A percentile compares a stretch with the other conserved stretches of the same genome.
These are phyloP conservation scores for Caenorhabditis macrosperma DNA, from an alignment of 2,888 invertebrate species.

Conservation along the genomic window DNA sequence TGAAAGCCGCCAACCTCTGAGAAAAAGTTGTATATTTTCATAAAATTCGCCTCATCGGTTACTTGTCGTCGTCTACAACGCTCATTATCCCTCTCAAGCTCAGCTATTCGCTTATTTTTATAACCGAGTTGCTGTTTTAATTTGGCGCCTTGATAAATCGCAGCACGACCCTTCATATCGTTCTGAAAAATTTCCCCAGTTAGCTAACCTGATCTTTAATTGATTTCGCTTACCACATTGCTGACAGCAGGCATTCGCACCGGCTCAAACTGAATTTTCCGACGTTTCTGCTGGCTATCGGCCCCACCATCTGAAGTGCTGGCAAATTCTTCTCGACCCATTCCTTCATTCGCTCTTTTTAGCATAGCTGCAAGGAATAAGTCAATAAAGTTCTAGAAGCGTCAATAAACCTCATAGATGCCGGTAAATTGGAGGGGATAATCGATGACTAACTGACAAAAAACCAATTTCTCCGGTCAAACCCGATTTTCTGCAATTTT, in stretches of 20 bases:
- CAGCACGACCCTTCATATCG: conserved; percentile 68
- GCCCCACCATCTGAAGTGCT: conserved; percentile 4
- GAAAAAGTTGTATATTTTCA: conserved; percentile 91
- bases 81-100: conserved; percentile 91
- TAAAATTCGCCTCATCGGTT: conserved; percentile 95
- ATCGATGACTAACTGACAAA: too few species aligned
- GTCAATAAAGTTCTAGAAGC: neutral
- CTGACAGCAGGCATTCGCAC: conserved; percentile 73
- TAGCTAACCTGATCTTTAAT: neutral
- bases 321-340: conserved; percentile 22
- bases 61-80: conserved; percentile 94
- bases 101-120: conserved; percentile 90
- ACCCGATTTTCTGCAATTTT: neutral
- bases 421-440: neutral
- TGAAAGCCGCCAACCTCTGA: conserved; percentile 88
- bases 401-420: neutral
- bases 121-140: conserved; percentile 90
- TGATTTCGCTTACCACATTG: conserved; percentile 69
- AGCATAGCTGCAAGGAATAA: conserved; percentile 33
- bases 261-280: conserved; percentile 74
- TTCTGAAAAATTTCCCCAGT: conserved; percentile 64
- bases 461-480: neutral
- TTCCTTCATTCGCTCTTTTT: conserved; percentile 59
- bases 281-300: conserved; percentile 42
- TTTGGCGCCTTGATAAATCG: conserved; percentile 93